Percentiles rank a stretch among this genome's conserved stretches.
Evolutionary conservation across 2,888 invertebrate genomes (phyloP).

Genomic region (Archips xylosteana): DNA sequence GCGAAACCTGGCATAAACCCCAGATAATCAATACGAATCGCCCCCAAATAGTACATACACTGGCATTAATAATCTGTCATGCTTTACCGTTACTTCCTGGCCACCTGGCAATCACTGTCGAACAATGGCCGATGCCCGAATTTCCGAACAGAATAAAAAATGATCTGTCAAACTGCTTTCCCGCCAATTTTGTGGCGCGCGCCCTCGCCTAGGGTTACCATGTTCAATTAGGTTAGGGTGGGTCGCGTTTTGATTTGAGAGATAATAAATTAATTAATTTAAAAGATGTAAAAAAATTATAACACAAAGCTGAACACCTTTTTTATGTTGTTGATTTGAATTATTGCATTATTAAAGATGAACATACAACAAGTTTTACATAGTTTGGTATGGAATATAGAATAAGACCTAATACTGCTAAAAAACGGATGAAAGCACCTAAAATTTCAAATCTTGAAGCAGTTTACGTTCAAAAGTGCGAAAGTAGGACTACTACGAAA

Average conservation of each 20-base stretch:
- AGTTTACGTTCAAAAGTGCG: too few species aligned
- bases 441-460: too few species aligned
- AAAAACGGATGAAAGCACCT: too few species aligned
- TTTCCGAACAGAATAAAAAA: constrained; percentile 44
- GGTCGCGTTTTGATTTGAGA: background rate
- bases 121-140: constrained; percentile 41
- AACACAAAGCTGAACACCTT: too few species aligned
- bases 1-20: too few species aligned
- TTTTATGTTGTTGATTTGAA: too few species aligned
- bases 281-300: too few species aligned
- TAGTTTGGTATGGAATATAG: too few species aligned
- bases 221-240: background rate
- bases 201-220: constrained; percentile 36
- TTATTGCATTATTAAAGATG: too few species aligned
- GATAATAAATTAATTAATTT: background rate
- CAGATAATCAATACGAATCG: background rate
- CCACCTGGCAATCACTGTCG: constrained; percentile 43
- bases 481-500: too few species aligned
- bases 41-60: background rate
- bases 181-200: constrained; percentile 42
- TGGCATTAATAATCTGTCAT: constrained; percentile 24
- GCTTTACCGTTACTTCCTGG: constrained; percentile 37
- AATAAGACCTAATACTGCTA: too few species aligned
- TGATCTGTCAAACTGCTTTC: constrained; percentile 45
- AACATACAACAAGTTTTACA: too few species aligned